A percentile compares a stretch with the other conserved stretches of the same genome.
Conservation (phyloP, 2,888 invertebrate species). For the Lasioglossum morio region DNA sequence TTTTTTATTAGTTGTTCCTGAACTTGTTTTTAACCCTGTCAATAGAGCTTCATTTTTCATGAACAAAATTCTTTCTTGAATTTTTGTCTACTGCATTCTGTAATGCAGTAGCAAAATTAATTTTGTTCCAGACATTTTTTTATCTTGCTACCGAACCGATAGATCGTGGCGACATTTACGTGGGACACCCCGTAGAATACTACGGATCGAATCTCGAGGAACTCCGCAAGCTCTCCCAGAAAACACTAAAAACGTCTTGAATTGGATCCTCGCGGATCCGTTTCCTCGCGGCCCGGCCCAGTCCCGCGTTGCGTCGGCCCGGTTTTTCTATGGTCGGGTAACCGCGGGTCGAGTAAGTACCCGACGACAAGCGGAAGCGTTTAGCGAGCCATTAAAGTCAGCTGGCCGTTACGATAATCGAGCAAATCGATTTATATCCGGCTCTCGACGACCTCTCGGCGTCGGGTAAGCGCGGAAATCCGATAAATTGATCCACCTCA, state of each 20-base stretch:
- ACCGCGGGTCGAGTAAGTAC: constrained; percentile 43
- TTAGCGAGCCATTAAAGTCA: constrained; percentile 62
- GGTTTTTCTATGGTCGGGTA: constrained; percentile 37
- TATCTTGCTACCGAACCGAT: too few relatives aligned
- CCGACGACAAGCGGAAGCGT: constrained; percentile 51
- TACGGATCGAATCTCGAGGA: not conserved
- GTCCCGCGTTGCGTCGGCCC: not conserved
- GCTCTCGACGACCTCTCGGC: constrained; percentile 5
- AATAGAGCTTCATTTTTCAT: too few relatives aligned
- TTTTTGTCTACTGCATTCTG: too few relatives aligned
- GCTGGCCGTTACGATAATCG: constrained; percentile 65
- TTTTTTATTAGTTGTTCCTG: too few relatives aligned
- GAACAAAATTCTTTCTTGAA: too few relatives aligned
- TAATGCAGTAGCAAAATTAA: too few relatives aligned
- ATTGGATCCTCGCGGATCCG: not conserved
- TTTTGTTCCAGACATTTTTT: too few relatives aligned
- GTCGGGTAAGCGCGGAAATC: not conserved
- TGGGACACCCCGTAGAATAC: not conserved
- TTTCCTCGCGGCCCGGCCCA: not conserved
- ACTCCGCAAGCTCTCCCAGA: not conserved
- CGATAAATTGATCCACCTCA: constrained; percentile 52
- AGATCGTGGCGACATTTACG: too few relatives aligned
- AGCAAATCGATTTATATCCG: constrained; percentile 60
- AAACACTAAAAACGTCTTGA: not conserved
- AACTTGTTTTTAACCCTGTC: too few relatives aligned